Conservation (phyloP, 2,113 vertebrate species). For the Ictidomys tridecemlineatus region DNA sequence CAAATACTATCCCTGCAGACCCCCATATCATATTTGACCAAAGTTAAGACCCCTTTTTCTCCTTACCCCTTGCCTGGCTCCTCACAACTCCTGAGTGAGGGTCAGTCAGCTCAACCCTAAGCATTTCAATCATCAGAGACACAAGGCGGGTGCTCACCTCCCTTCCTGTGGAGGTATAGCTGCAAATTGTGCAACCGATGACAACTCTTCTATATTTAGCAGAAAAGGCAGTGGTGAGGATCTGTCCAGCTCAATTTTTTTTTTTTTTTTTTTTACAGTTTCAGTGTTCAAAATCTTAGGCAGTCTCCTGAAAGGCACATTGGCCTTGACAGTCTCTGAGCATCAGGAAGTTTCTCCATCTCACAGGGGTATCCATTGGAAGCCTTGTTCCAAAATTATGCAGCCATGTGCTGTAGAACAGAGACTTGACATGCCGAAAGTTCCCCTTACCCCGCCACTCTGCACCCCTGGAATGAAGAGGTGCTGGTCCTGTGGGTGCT, state of each 20-base stretch:
- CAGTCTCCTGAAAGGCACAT: conserved; percentile 65
- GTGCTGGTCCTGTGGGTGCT: neutral
- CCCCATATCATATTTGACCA: neutral
- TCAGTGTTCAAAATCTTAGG: conserved; percentile 66
- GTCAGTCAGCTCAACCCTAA: neutral
- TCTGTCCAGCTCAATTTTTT: conserved; percentile 77
- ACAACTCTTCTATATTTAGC: conserved; percentile 81
- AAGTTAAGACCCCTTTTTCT: neutral
- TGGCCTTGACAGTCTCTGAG: conserved; percentile 70
- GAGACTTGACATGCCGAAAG: neutral
- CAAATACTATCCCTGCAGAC: too few species aligned
- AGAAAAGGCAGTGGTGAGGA: conserved; percentile 64
- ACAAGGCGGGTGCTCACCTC: neutral
- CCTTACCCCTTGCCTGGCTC: neutral
- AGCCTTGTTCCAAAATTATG: neutral
- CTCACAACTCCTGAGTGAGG: neutral
- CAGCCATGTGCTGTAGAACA: neutral
- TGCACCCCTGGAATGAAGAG: neutral
- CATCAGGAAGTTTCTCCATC: neutral
- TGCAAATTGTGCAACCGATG: conserved; percentile 59
- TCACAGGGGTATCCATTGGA: neutral
- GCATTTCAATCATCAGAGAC: neutral
- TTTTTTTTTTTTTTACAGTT: neutral
- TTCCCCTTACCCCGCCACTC: neutral
- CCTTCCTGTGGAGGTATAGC: conserved; percentile 27